Evolutionary conservation across 2,797 vertebrate species (phyloP), one percentile per base, ranked within the genome.

Genomic region (Epinephelus coioides): DNA sequence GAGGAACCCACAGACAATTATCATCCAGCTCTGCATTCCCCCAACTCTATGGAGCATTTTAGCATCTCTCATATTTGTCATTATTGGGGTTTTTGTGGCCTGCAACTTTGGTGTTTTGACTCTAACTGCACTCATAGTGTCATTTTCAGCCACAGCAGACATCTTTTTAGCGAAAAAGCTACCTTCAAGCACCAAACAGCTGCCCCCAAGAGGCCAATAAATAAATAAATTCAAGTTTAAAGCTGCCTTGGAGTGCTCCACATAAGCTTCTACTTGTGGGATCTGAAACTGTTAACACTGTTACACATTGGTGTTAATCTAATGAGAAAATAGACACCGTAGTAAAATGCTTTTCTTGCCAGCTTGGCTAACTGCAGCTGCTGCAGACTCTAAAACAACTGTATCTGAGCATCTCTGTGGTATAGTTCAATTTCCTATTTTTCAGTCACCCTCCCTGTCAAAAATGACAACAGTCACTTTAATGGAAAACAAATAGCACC

Each of bases 401-500:
- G 5, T 76, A 81, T 87, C 79, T 51, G 30, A 70, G 68, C 60
- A 85, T 88, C 83, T 85, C 74, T 83, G 84, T 46, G 87, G 83
- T 83, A 5, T 44, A 46, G 51, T 71, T 84, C 72, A 81, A 78
- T 90, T 90, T 88, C 82, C 83, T 56, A 63, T 53, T 71, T 76
- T 76, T 74, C 84, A 73, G 54, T 72, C 59, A 38, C 67, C 17
- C 72, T 79, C 9, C 47, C 49, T 34, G 72, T 85, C 73, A 86
- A 72, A 83, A 77, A 81, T 74, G 73, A 86, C 83, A 84, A 86
- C 63, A 80, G 69, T 81, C 63, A 59, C 38, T 53, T 18, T 87
- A 85, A 88, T 73, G 69, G 71, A 87, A 86, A 90, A 87, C 88
- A 91, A 92, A 92, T 86, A 74, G 70, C 51, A 74, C 61, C 84